Evolutionary conservation across 2,888 invertebrate species (phyloP).

Genomic region (Antheraea yamamai): DNA sequence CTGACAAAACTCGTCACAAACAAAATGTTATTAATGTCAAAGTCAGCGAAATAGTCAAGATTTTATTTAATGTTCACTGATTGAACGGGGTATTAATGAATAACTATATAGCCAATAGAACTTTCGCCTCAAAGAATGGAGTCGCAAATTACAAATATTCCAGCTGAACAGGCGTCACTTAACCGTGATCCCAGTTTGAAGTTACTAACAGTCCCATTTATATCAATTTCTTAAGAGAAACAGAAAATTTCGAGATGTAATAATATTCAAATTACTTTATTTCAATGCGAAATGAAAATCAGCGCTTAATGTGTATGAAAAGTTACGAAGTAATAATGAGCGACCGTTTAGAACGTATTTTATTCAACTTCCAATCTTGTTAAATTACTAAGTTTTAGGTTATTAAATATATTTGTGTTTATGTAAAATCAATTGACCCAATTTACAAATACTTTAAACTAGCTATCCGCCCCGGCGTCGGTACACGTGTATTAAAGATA

Average conservation of each 20-base stretch:
- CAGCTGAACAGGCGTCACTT: conserved; percentile 45
- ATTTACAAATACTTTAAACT: not conserved
- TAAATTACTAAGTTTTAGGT: not conserved
- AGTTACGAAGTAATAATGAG: conserved; percentile 7
- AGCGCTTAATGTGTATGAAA: conserved; percentile 8
- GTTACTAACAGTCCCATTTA: conserved; percentile 41
- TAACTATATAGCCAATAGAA: conserved; percentile 4
- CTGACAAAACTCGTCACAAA: not conserved
- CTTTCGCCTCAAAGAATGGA: not conserved
- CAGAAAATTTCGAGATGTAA: conserved; percentile 13
- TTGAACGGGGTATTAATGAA: not conserved
- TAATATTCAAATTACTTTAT: conserved; percentile 14
- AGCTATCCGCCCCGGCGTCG: not conserved
- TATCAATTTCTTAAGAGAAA: conserved; percentile 22
- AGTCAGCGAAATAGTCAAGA: not conserved
- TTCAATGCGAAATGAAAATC: conserved; percentile 9
- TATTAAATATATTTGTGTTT: not conserved
- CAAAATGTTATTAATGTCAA: not conserved
- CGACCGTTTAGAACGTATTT: not conserved
- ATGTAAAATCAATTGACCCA: not conserved
- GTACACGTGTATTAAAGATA: too few relatives aligned
- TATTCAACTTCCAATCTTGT: not conserved
- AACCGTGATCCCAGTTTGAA: conserved; percentile 37
- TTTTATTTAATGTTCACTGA: not conserved
- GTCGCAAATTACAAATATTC: conserved; percentile 57